Evolutionary conservation across 2,113 vertebrate species (phyloP).

Genomic region (Tonatia bakeri): DNA sequence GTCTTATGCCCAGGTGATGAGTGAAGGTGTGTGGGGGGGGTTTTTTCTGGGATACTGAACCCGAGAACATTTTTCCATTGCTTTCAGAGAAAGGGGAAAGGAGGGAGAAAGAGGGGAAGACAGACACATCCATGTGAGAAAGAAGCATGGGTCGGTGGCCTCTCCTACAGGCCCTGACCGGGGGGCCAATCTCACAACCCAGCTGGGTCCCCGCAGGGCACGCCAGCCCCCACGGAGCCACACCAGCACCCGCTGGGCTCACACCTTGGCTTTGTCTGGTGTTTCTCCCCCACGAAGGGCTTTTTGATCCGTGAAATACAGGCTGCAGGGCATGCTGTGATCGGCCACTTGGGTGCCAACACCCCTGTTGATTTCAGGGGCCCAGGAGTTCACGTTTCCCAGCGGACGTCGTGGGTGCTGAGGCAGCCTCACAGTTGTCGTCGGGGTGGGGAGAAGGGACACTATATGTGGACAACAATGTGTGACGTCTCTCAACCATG

Average conservation of each 20-base stretch:
- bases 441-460: neutral
- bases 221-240: too few relatives aligned
- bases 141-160: too few relatives aligned
- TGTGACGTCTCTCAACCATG: fast-evolving
- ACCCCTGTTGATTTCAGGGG: fast-evolving
- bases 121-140: too few relatives aligned
- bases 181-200: too few relatives aligned
- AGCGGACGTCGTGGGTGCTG: fast-evolving
- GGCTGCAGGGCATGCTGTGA: fast-evolving
- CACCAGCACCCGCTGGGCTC: fast-evolving
- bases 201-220: too few relatives aligned
- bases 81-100: too few relatives aligned
- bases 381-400: too few relatives aligned
- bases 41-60: neutral
- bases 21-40: fast-evolving
- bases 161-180: too few relatives aligned
- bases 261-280: too few relatives aligned
- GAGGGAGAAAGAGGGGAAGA: too few relatives aligned
- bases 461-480: fast-evolving
- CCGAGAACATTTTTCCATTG: too few relatives aligned
- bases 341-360: neutral
- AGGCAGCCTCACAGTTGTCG: fast-evolving
- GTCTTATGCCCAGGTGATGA: neutral
- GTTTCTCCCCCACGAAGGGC: neutral
- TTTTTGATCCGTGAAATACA: fast-evolving